Base-by-base conservation (phyloP, 2,888 invertebrate genomes). In the Amphimallon solstitiale region DNA sequence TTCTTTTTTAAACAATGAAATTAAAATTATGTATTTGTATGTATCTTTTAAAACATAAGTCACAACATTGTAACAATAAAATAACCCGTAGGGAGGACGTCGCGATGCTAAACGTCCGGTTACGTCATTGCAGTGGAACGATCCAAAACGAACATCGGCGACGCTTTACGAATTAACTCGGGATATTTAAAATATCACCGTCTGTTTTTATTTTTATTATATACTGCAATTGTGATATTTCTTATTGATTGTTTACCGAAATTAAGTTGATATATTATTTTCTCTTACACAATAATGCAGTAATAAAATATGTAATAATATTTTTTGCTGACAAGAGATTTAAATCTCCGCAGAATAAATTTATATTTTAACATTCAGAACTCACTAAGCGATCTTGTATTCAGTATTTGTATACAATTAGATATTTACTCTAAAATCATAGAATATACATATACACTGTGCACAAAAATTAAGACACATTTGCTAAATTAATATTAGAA, bases 51-150 rank as follows among this genome's bases (percentile, higher is more conserved):
- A 60, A 70, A 67, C 70, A 66, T 68, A 69, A 66, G 70, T 74
- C 73, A 74, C 74, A 74, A 74, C 74, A 73, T 72, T 74, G 66
- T 73, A 71, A 72, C 69, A 71, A 74, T 74, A 73, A 74, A 72
- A 73, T 73, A 71, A 73, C 70, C 73, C 72, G 71, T 68, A 70
- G 72, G 71, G 69, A 72, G 73, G 71, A 70, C 74, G 73, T 72
- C 74, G 73, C 69, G 73, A 67, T 68, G 74, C 71, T 72, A 68
- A 70, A 65, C 70, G 70, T 62, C 52, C 69, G 70, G 74, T 72
- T 75, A 72, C 75, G 74, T 75, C 75, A 75, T 72, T 75, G 75
- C 75, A 73, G 75, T 70, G 72, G 67, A 66, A 68, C 75, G 74
- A 74, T 61, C 51, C 40, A 49, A 48, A 21, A 63, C 74, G 74